A percentile compares a stretch with the other conserved stretches of the same genome.
Evolutionary conservation across 1,140 invertebrate species (phyloP).

Genomic region (Drosophila nigrodunni): DNA sequence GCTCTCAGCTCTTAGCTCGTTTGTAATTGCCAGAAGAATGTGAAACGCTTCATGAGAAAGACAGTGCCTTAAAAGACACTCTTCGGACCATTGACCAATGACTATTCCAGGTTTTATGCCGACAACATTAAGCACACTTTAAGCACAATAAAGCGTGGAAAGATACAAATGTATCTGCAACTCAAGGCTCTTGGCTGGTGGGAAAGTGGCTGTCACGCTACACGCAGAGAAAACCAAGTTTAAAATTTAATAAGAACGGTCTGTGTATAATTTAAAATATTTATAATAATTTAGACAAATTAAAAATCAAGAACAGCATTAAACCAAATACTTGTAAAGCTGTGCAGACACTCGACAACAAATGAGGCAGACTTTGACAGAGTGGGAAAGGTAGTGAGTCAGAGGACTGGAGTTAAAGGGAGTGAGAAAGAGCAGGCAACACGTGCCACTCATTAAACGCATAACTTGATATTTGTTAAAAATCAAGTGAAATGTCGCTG

Average conservation of each 20-base stretch:
- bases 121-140: conserved; percentile 13
- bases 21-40: conserved; percentile 11
- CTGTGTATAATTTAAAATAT: no score
- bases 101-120: conserved; percentile 15
- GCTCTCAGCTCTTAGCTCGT: no score
- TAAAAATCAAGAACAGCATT: no score
- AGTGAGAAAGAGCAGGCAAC: conserved; percentile 7
- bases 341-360: not conserved
- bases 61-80: conserved; percentile 8
- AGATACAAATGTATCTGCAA: conserved; percentile 1
- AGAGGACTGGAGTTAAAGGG: no score
- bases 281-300: not conserved
- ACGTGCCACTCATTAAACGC: conserved; percentile 84
- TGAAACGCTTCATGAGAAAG: not conserved
- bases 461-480: conserved; percentile 80
- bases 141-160: not conserved
- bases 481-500: conserved; percentile 52
- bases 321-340: not conserved
- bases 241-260: no score
- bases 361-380: not conserved
- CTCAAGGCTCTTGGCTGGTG: not conserved
- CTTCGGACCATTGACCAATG: conserved; percentile 3
- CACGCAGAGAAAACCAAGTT: not conserved
- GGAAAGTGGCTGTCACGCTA: not conserved
- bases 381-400: not conserved